phyloP scores from a whole-genome alignment of 2,888 invertebrate species.

The Melipona bicolor region DNA sequence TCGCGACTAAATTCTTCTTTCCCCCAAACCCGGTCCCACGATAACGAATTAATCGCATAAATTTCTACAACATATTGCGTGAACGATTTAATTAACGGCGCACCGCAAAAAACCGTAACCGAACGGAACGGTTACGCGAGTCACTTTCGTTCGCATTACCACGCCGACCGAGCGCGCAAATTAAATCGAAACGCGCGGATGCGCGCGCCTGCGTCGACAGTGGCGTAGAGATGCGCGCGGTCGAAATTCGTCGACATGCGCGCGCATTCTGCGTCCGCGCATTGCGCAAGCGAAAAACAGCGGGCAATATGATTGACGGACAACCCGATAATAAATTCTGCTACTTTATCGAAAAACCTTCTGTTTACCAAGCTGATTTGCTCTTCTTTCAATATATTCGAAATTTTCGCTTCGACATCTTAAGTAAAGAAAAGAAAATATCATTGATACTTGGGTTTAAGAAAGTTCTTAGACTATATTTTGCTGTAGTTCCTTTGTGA shows the following conservation, averaged over 20 bases:
- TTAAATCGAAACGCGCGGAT: slow-evolving; percentile 44
- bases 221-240: neutral
- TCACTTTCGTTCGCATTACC: slow-evolving; percentile 44
- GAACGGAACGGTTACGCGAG: slow-evolving; percentile 14
- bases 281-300: slow-evolving; percentile 23
- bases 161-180: slow-evolving; percentile 21
- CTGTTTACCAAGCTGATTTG: slow-evolving; percentile 28
- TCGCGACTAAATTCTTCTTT: neutral
- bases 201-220: slow-evolving; percentile 23
- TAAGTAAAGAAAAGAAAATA: neutral
- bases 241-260: slow-evolving; percentile 31
- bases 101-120: slow-evolving; percentile 48
- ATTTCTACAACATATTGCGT: neutral
- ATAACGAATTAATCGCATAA: neutral
- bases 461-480: neutral
- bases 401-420: slow-evolving; percentile 20
- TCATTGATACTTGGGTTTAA: no score
- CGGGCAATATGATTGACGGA: neutral
- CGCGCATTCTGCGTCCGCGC: neutral
- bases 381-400: slow-evolving; percentile 5
- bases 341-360: slow-evolving; percentile 36
- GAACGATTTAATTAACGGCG: slow-evolving; percentile 49
- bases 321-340: slow-evolving; percentile 3
- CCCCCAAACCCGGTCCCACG: neutral
- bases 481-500: neutral